Conservation (phyloP, 2,888 invertebrate genomes). For the Stenurella melanura region DNA sequence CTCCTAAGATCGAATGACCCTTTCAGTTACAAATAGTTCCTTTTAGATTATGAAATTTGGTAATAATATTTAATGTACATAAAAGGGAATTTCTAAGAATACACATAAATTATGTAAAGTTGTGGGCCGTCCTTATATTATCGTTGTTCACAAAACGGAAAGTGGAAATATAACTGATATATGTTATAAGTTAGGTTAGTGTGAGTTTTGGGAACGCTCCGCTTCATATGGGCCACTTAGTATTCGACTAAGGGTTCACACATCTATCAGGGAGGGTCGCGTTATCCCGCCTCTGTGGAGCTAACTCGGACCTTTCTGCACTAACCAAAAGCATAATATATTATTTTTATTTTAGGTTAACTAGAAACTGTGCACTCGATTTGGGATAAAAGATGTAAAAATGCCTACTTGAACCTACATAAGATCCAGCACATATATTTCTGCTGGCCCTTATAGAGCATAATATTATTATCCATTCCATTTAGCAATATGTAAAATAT, state of each 20-base stretch:
- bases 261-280: conserved; percentile 40
- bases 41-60: conserved; percentile 30
- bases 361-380: conserved; percentile 37
- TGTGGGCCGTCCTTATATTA: conserved; percentile 39
- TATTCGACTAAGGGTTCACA: conserved; percentile 40
- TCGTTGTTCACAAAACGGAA: conserved; percentile 47
- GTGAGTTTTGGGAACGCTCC: conserved; percentile 26
- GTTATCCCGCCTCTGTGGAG: conserved; percentile 34
- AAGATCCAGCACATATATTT: conserved; percentile 16
- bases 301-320: conserved; percentile 37
- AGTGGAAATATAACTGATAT: conserved; percentile 46
- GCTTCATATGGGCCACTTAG: conserved; percentile 40
- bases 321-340: conserved; percentile 39
- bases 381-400: conserved; percentile 39
- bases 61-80: conserved; percentile 27
- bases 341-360: conserved; percentile 42
- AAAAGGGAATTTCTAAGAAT: conserved; percentile 45
- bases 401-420: conserved; percentile 32
- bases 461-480: not conserved
- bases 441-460: not conserved
- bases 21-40: conserved; percentile 19
- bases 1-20: conserved; percentile 4
- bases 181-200: conserved; percentile 36
- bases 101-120: conserved; percentile 48
- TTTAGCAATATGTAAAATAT: not conserved